Evolutionary conservation across 2,888 invertebrate species (phyloP), one percentile per base, ranked within the genome.

Genomic region (Orthosia gothica): DNA sequence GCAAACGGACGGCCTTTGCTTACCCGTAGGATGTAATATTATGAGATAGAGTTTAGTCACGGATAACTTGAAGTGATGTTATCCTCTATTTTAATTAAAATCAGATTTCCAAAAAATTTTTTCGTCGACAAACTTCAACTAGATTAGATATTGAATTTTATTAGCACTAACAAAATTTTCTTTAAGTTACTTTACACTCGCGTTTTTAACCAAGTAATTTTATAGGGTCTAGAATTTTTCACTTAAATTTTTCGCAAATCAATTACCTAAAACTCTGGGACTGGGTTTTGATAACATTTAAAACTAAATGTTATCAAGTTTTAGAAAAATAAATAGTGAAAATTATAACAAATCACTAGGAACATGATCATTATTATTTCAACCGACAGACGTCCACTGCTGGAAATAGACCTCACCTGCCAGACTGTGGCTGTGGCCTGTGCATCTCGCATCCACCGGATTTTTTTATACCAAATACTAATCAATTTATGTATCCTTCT

Each of bases 41-140:
- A 70, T 71, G 26, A 74, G 68, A 50, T 32, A 55, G 64, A 80
- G 68, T 83, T 81, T 63, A 68, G 54, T 26, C 40, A 69, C 61
- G 75, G 55, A 65, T 68, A 84, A 80, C n/a, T 84, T 68, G 45
- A 66, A 70, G 81, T 80, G 84, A 78, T 79, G 55, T 47, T 40
- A 67, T 67, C 69, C 26, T 49, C 59, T 59, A 70, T 59, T 68
- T 67, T 69, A 57, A 83, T 73, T 83, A 70, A 73, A 79, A 54
- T 55, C 47, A 9, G 55, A 63, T 58, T 61, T 72, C 66, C 68
- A 61, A 54, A 54, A 45, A 50, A 65, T 57, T 63, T 82, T 67
- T 66, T 57, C 47, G 40, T 52, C 55, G 23, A 59, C 50, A 63
- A 79, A 62, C 61, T 76, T 55, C 15, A 40, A 76, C 0, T 32